Base-by-base conservation (phyloP, 2,888 invertebrate genomes). In the Tipula vernalis region DNA sequence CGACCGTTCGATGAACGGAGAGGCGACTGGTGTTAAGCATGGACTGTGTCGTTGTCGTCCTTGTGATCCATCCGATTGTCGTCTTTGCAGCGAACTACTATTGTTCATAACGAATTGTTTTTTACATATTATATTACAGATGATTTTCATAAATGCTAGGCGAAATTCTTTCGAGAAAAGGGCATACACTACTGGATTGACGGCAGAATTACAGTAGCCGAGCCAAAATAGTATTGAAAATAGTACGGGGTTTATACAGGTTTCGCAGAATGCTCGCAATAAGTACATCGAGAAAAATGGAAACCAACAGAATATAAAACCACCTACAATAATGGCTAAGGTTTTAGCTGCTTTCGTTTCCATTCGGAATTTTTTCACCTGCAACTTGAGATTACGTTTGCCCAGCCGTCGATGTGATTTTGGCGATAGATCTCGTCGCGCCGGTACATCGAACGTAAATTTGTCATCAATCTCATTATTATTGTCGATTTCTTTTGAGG, bases 261-360 rank as follows among this genome's bases (percentile, higher is more conserved):
- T 93, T 15, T 94, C 95, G 90, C 97, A 97, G 91, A 97, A 98
- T 0, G 98, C 98, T 36, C 97, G 94, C 87, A 98, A 94, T 87
- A 98, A 93, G 92, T 98, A 98, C 93, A 98, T 96, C 83, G 97
- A 97, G 93, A 99, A 98, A 93, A 99, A 99, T 0, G 98, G 98
- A 87, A 98, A 93, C 99, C 99, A 99, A 91, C 99, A 99, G 89
- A 96, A 94, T 85, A 98, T 98, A 92, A 99, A 99, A 51, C 98
- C 98, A 0, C 99, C 99, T 0, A 99, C 98, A 87, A 99, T 98
- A 88, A 99, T 98, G 88, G 98, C 98, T 87, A 99, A 93, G 0
- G 98, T 98, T 91, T 98, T 98, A 0, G 98, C 98, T 0, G 98
- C 98, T 92, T 98, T 98, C 0, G 98, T 98, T 91, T 99, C 98